Evolutionary conservation across 2,888 invertebrate species (phyloP), one percentile per base, ranked within the genome.

Genomic region (Morpho deidamia): DNA sequence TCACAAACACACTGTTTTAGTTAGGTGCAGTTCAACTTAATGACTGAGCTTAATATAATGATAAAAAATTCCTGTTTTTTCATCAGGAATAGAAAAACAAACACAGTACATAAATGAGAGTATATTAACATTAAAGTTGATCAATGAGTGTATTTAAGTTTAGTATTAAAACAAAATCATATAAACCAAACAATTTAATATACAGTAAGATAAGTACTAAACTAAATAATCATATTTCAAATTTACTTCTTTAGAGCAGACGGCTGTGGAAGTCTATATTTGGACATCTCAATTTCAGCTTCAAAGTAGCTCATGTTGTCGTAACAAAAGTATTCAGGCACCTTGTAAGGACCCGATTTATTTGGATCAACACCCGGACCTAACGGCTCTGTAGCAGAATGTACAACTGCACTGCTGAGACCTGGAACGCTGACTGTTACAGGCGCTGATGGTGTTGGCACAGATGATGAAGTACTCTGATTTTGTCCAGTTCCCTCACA

Each of bases 271-370:
- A 94, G 90, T 69, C 97, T 91, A 70, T 91, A 95, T 69, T 95
- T 93, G 2, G 92, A 90, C 94, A 97, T 94, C 84, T 96, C 96
- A 14, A 95, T 91, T 88, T 97, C 96, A 47, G 96, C 95, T 82
- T 97, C 96, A 66, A 92, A 94, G 73, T 92, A 97, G 64, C 94
- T 95, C 65, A 90, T 92, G 42, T 91, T 91, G 70, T 96, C 92
- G 70, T 96, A 97, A 63, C 93, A 93, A 70, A 93, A 97, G 76
- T 97, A 97, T 84, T 97, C 97, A 0, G 96, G 96, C 59, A 95
- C 96, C 84, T 96, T 96, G 76, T 97, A 97, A 0, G 92, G 91
- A 8, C 92, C 92, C 54, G 88, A 77, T 77, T 95, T 95, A 34
- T 89, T 79, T 1, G 87, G 83, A 1, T 92, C 88, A 8, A 95